A percentile compares a stretch with the other conserved stretches of the same genome.
Evolutionary conservation across 2,113 vertebrate genomes (phyloP).

Genomic region (Sinocyclocheilus grahami): DNA sequence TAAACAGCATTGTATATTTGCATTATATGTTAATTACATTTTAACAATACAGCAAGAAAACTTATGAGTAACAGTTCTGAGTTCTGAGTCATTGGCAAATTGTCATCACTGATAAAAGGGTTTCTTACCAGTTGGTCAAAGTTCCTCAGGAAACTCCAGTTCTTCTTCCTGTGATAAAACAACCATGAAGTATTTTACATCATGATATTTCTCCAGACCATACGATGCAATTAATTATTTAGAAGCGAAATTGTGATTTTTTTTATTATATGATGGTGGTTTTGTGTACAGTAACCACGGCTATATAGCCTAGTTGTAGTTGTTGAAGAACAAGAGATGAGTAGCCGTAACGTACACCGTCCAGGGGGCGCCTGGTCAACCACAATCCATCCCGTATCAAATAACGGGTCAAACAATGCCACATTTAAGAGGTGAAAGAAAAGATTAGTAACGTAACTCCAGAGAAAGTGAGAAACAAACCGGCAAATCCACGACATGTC

Average conservation of each 20-base stretch:
- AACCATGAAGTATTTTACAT: background rate
- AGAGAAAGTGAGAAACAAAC: slow-evolving; percentile 30
- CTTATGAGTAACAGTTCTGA: background rate
- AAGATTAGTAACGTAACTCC: slow-evolving; percentile 29
- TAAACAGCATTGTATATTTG: background rate
- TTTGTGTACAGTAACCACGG: slow-evolving; percentile 49
- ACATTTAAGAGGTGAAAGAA: slow-evolving; percentile 45
- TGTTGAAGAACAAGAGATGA: slow-evolving; percentile 24
- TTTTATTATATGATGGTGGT: slow-evolving; percentile 10
- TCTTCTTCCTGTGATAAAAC: slow-evolving; percentile 77
- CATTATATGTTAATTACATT: background rate
- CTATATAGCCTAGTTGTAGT: background rate
- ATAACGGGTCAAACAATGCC: slow-evolving; percentile 47
- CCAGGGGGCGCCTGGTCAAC: slow-evolving; percentile 52
- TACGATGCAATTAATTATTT: background rate
- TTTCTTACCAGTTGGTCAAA: slow-evolving; percentile 79
- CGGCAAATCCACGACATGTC: background rate
- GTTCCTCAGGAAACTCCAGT: slow-evolving; percentile 83
- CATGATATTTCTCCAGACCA: background rate
- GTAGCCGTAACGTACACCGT: slow-evolving; percentile 56
- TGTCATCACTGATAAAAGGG: background rate
- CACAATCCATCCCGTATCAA: slow-evolving; percentile 46
- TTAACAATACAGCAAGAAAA: background rate
- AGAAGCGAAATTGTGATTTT: background rate
- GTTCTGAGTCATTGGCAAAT: background rate